Percentiles rank a stretch among this genome's conserved stretches.
Evolutionary conservation across 2,888 invertebrate species (phyloP).

Genomic region (Trichopria drosophilae): DNA sequence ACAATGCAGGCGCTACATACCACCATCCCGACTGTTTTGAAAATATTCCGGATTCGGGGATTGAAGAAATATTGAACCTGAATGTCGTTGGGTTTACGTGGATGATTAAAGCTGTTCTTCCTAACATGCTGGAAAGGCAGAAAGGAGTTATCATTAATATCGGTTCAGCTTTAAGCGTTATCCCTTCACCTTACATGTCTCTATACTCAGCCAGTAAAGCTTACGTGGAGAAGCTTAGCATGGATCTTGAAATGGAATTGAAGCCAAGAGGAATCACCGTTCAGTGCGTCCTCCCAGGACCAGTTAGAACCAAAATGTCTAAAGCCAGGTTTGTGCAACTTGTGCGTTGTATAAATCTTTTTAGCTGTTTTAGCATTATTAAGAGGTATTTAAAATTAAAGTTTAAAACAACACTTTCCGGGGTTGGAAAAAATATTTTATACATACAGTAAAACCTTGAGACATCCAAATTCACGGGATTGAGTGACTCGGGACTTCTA

Average conservation of each 20-base stretch:
- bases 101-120: conserved; percentile 71
- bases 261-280: conserved; percentile 71
- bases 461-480: too few species aligned
- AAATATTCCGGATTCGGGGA: conserved; percentile 51
- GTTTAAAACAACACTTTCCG: too few species aligned
- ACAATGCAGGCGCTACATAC: conserved; percentile 71
- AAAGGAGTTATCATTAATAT: conserved; percentile 89
- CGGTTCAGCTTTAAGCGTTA: conserved; percentile 78
- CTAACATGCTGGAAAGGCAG: conserved; percentile 78
- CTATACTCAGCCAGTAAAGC: conserved; percentile 91
- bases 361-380: too few species aligned
- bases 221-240: conserved; percentile 79
- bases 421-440: too few species aligned
- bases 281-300: conserved; percentile 84
- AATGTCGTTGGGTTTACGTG: conserved; percentile 64
- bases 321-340: conserved; percentile 65
- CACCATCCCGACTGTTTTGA: conserved; percentile 64
- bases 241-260: conserved; percentile 77
- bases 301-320: conserved; percentile 90
- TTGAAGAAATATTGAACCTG: conserved; percentile 51
- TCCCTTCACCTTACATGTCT: conserved; percentile 80
- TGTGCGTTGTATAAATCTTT: too few species aligned
- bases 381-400: too few species aligned
- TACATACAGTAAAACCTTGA: too few species aligned
- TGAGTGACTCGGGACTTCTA: too few species aligned